phyloP scores from a whole-genome alignment of 2,888 invertebrate genomes.

The Emmelina monodactyla region DNA sequence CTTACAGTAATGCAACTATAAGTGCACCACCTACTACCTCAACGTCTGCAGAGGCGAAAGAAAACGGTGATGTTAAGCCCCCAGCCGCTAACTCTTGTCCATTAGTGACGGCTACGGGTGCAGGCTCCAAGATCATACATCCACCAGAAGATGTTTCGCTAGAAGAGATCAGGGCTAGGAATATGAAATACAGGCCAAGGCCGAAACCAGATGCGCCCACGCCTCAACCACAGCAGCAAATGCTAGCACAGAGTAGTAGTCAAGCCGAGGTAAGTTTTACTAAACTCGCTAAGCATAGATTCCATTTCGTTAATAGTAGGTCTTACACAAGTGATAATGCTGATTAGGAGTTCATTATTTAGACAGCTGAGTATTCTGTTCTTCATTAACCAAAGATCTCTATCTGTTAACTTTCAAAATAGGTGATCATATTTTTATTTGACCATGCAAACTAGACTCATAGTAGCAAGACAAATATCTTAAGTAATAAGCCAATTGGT shows the following conservation, averaged over 20 bases:
- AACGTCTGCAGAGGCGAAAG: constrained; percentile 37
- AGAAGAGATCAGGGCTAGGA: constrained; percentile 81
- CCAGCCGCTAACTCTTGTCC: constrained; percentile 46
- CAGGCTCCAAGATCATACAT: constrained; percentile 90
- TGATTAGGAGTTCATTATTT: too few species aligned
- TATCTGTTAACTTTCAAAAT: too few species aligned
- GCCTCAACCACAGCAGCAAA: constrained; percentile 16
- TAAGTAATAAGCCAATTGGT: too few species aligned
- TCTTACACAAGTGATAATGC: too few species aligned
- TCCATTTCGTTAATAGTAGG: too few species aligned
- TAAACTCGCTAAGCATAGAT: too few species aligned
- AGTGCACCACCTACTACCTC: constrained; percentile 75
- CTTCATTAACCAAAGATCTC: too few species aligned
- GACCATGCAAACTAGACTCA: too few species aligned
- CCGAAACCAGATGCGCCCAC: constrained; percentile 34
- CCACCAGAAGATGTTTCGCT: constrained; percentile 92
- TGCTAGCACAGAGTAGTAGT: constrained; percentile 42
- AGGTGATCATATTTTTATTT: too few species aligned
- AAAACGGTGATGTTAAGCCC: constrained; percentile 50
- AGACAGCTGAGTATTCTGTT: too few species aligned
- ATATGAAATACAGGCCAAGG: constrained; percentile 69
- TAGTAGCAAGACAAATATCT: too few species aligned
- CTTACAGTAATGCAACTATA: constrained; percentile 74
- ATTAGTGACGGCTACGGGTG: constrained; percentile 80
- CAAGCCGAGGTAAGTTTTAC: constrained; percentile 47